phyloP scores from a whole-genome alignment of 2,888 invertebrate genomes.

The Gymnosoma rotundatum region DNA sequence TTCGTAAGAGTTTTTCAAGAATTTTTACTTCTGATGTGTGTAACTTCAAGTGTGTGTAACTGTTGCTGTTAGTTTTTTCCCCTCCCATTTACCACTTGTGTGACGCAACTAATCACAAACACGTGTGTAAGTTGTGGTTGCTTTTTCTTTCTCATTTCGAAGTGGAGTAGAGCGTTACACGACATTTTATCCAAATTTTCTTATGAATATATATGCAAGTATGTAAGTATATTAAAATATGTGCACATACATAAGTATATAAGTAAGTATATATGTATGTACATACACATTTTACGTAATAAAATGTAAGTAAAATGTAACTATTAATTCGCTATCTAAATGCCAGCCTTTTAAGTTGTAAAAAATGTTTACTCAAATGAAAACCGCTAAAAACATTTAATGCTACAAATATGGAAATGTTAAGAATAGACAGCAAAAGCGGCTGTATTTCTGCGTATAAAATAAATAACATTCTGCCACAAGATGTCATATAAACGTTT shows the following conservation, averaged over 20 bases:
- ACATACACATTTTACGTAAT: not conserved
- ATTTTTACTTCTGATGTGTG: slow-evolving; percentile 27
- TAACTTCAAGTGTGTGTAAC: slow-evolving; percentile 3
- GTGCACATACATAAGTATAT: not conserved
- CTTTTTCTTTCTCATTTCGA: not conserved
- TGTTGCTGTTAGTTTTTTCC: slow-evolving; percentile 9
- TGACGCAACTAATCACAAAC: slow-evolving; percentile 28
- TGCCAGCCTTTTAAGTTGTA: slow-evolving; percentile 51
- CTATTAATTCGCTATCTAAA: slow-evolving; percentile 61
- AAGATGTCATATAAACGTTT: not conserved
- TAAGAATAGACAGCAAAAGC: not conserved
- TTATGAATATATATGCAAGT: not conserved
- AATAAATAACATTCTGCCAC: not conserved
- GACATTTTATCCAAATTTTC: slow-evolving; percentile 66
- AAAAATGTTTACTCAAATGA: slow-evolving; percentile 24
- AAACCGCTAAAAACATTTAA: slow-evolving; percentile 39
- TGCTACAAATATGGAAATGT: not conserved
- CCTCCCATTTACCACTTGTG: slow-evolving; percentile 3
- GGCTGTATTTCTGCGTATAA: too few species aligned
- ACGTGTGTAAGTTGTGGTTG: slow-evolving; percentile 42
- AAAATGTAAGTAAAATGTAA: slow-evolving; percentile 6
- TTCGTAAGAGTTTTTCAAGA: slow-evolving; percentile 50
- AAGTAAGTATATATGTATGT: not conserved
- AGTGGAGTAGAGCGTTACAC: slow-evolving; percentile 50
- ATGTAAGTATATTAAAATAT: slow-evolving; percentile 1